Evolutionary conservation across 92 coral and sea anemone genomes (phyloP).

Genomic region (Diadumene lineata): DNA sequence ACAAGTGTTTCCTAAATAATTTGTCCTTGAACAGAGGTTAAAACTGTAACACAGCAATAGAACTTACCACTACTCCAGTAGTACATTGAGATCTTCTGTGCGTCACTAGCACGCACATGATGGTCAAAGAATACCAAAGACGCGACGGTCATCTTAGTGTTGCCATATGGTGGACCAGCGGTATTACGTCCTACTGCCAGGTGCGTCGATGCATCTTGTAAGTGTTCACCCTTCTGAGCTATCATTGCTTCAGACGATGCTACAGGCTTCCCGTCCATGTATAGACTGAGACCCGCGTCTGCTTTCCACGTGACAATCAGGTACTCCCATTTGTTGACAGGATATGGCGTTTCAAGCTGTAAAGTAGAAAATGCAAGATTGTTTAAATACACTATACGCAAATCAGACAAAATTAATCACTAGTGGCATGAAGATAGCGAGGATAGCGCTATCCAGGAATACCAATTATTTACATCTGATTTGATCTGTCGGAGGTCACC

Average conservation of each 20-base stretch:
- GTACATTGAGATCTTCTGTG: conserved; percentile 79
- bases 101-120: conserved; percentile 66
- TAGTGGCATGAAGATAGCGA: no score
- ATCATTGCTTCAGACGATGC: conserved; percentile 75
- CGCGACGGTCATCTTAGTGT: conserved; percentile 84
- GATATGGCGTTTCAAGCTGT: conserved; percentile 84
- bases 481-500: no score
- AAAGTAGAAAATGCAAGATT: no score
- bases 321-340: conserved; percentile 78
- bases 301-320: conserved; percentile 82
- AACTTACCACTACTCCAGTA: conserved; percentile 93
- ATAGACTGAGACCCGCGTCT: conserved; percentile 81
- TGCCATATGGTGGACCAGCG: conserved; percentile 91
- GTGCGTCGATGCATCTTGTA: conserved; percentile 66
- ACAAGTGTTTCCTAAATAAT: no score
- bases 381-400: no score
- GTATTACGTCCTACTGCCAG: conserved; percentile 88
- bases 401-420: no score
- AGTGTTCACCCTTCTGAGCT: conserved; percentile 85
- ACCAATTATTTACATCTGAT: no score
- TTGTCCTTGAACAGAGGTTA: background rate
- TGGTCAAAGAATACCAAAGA: conserved; percentile 91
- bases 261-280: conserved; percentile 76
- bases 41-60: background rate
- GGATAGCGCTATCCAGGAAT: no score